These are phyloP conservation scores for Troides helena DNA, from an alignment of 2,888 invertebrate genomes.

Conservation along the genomic window DNA sequence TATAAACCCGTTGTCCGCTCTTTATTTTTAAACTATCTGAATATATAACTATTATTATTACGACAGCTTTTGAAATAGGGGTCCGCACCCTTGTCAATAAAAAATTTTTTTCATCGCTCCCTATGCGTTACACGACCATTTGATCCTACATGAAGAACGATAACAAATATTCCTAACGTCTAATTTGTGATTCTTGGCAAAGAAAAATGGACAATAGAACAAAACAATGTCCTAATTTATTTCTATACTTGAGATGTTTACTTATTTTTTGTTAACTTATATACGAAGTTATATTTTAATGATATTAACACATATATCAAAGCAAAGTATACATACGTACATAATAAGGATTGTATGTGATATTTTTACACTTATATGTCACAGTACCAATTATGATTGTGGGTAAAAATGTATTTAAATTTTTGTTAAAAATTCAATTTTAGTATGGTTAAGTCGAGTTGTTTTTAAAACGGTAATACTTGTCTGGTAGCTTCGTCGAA, in stretches of 20 bases:
- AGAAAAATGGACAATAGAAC: not conserved
- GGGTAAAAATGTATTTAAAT: no score
- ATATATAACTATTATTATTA: conserved; percentile 57
- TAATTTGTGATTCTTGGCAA: conserved; percentile 22
- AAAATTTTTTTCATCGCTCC: conserved; percentile 46
- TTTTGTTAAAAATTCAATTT: no score
- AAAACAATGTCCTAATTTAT: no score
- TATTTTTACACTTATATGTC: no score
- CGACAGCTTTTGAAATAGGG: conserved; percentile 47
- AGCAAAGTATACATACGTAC: no score
- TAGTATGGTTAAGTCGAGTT: no score
- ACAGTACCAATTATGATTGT: no score
- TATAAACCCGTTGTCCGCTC: not conserved
- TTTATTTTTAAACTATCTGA: conserved; percentile 25
- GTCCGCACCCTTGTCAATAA: conserved; percentile 53
- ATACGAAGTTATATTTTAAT: not conserved
- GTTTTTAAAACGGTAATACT: no score
- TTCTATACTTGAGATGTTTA: no score
- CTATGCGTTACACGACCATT: conserved; percentile 15
- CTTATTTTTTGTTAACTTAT: not conserved
- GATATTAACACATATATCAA: no score
- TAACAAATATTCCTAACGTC: conserved; percentile 15
- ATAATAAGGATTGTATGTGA: no score
- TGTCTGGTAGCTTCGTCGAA: not conserved
- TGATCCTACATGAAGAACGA: conserved; percentile 22